Evolutionary conservation across 2,113 vertebrate genomes (phyloP), one percentile per base, ranked within the genome.

Genomic region (Mesitornis unicolor): DNA sequence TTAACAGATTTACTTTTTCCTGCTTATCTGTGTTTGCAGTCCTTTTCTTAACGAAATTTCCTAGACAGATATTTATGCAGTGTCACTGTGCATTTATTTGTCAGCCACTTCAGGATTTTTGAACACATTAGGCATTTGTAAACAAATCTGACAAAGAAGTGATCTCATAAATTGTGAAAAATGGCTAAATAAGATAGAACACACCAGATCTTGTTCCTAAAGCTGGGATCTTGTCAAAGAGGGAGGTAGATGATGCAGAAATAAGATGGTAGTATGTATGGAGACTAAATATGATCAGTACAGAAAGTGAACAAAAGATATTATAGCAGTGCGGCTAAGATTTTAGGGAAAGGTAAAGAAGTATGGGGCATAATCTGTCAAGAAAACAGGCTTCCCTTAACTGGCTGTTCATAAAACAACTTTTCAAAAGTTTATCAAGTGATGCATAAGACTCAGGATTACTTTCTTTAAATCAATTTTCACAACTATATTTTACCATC

Each of bases 261-360:
- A 65, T 13, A 50, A 75, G 31, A 45, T 21, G 6, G 7, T 3
- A 70, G 4, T 10, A 29, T 13, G 5, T 6, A 69, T 10, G 8
- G 33, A 60, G 8, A 60, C 22, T 38, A 71, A 79, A 36, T 50
- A 45, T 3, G 12, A 33, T 33, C 15, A 10, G 3, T 24, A 43
- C 29, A 69, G 29, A 76, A 87, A 53, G 16, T 6, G 8, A 67
- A 67, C 14, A 67, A 70, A 89, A 8, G 17, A 42, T 59, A 48
- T 11, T 53, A 8, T 31, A 29, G 11, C 56, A 2, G 1, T 13
- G 24, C 0, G 1, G 11, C 4, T 35, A 71, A 59, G 26, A 64
- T 33, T 82, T 85, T 87, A 29, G 6, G 3, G 9, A 26, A 54
- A 28, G 1, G 13, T 42, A 7, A 22, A 35, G 20, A 70, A 26